Evolutionary conservation across 2,888 invertebrate species (phyloP), one percentile per base, ranked within the genome.

Genomic region (Autographa pulchrina): DNA sequence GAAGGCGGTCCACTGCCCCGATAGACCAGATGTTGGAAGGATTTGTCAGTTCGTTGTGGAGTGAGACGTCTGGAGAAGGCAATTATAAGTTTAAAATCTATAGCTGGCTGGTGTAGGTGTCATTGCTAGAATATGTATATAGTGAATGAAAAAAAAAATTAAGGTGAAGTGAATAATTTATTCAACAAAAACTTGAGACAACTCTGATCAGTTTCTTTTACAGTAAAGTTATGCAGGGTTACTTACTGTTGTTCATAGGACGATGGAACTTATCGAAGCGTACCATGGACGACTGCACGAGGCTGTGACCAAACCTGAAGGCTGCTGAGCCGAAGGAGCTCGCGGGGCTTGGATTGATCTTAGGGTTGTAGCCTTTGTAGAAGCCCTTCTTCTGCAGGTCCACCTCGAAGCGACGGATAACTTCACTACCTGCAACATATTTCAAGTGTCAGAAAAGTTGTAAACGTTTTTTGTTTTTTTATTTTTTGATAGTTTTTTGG

Each of bases 281-380:
- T 77, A 98, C 95, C 89, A 98, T 97, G 13, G 97, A 97, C 8
- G 97, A 96, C 86, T 98, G 98, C 4, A 99, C 98, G 77, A 99
- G 93, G 59, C 98, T 98, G 90, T 98, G 98, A 0, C 98, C 98
- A 90, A 98, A 98, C 31, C 98, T 96, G 91, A 98, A 98, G 3
- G 98, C 98, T 0, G 98, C 98, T 0, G 98, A 96, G 0, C 97
- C 97, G 91, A 98, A 98, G 0, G 97, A 96, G 90, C 98, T 98
- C 0, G 98, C 97, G 0, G 98, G 96, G 3, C 97, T 97, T 0
- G 98, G 97, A 93, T 98, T 97, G 2, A 97, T 93, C 76, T 96
- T 96, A 0, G 96, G 92, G 86, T 97, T 97, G 89, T 98, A 98
- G 8, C 97, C 97, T 4, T 96, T 94, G 88, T 96, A 98, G 90